Conservation (phyloP, 30 jellyfish, hydroid and myxozoan species). For the Phacellophora camtschatica region DNA sequence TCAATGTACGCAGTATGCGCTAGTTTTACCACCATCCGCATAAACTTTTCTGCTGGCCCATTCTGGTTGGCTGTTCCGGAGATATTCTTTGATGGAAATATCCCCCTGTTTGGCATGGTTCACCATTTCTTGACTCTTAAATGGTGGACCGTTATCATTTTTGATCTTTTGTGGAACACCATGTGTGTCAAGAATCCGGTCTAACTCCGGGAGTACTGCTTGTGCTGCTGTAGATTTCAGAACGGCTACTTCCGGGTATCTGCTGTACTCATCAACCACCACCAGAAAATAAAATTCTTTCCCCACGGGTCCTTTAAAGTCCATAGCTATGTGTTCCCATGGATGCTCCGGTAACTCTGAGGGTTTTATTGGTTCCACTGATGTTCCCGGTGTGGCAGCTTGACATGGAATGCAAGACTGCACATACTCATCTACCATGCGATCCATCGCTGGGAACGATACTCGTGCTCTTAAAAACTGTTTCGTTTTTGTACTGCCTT, state of each 20-base stretch:
- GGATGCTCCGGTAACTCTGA: constrained; percentile 18
- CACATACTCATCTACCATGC: not conserved
- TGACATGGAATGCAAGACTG: constrained; percentile 1
- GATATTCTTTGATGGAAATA: not conserved
- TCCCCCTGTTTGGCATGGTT: constrained; percentile 8
- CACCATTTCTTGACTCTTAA: not conserved
- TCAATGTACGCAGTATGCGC: constrained; percentile 33
- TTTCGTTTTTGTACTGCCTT: not conserved
- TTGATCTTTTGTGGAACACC: constrained; percentile 19
- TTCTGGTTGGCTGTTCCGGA: constrained; percentile 22
- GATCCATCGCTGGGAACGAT: constrained; percentile 14
- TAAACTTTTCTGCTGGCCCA: constrained; percentile 35
- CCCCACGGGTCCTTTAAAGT: constrained; percentile 13
- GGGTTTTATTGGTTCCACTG: not conserved
- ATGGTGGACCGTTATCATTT: constrained; percentile 23
- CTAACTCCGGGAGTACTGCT: constrained; percentile 2
- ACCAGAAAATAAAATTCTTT: not conserved
- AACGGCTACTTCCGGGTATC: constrained; percentile 7
- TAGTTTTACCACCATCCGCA: not conserved
- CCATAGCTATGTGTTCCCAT: constrained; percentile 23
- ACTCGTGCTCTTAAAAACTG: not conserved
- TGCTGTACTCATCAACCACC: constrained; percentile 9
- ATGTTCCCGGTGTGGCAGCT: constrained; percentile 9
- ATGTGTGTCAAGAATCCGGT: not conserved
- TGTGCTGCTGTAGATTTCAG: constrained; percentile 16